Conservation (phyloP, 2,113 vertebrate genomes). For the Sturnus vulgaris region DNA sequence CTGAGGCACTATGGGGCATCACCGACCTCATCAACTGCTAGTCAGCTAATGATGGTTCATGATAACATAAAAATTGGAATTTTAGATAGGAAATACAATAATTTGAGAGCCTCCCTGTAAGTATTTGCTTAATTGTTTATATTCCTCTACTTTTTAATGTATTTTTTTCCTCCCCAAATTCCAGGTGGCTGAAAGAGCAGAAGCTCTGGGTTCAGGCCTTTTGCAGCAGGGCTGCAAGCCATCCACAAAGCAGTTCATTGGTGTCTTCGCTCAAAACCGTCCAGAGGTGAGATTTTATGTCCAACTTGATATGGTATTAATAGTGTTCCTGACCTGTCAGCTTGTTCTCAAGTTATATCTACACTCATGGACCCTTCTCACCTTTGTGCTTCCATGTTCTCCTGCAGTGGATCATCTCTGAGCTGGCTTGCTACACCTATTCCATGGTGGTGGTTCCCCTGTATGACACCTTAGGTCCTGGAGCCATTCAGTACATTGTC, state of each 20-base stretch:
- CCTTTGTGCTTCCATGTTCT: background rate
- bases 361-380: background rate
- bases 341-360: background rate
- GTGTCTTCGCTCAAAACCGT: slow-evolving; percentile 96
- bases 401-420: slow-evolving; percentile 93
- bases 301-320: background rate
- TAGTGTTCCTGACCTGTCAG: background rate
- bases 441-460: slow-evolving; percentile 98
- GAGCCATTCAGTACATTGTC: slow-evolving; percentile 93
- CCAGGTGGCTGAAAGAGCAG: slow-evolving; percentile 88
- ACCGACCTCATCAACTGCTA: background rate
- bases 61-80: background rate
- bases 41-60: background rate
- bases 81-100: background rate
- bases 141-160: background rate
- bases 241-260: slow-evolving; percentile 87
- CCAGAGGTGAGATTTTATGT: slow-evolving; percentile 82
- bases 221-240: slow-evolving; percentile 88
- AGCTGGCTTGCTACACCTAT: slow-evolving; percentile 96
- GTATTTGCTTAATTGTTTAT: background rate
- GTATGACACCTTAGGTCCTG: slow-evolving; percentile 92
- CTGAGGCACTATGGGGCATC: background rate
- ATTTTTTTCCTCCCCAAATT: background rate
- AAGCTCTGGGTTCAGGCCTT: slow-evolving; percentile 91
- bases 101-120: background rate